Evolutionary conservation across 2,888 invertebrate species (phyloP).

Genomic region (Sepioteuthis lessoniana): DNA sequence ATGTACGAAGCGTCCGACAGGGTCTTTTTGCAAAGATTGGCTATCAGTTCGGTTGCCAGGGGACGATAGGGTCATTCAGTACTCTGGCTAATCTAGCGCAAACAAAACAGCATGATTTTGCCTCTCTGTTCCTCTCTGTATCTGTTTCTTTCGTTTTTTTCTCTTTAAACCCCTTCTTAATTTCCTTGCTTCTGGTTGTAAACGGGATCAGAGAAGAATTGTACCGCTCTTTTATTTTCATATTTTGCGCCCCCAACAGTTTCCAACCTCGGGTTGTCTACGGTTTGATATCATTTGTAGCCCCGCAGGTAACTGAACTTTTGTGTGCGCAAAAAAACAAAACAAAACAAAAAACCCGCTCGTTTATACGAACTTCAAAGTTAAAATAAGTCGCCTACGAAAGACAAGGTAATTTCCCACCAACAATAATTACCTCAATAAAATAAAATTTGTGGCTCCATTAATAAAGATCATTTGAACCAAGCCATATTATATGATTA

Average conservation of each 20-base stretch:
- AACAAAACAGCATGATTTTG: neutral
- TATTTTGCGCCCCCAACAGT: neutral
- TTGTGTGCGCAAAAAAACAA: neutral
- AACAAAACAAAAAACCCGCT: too few species aligned
- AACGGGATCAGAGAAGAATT: neutral
- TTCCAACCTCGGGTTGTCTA: neutral
- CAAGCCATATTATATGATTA: neutral
- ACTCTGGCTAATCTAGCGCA: neutral
- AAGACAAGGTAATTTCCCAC: neutral
- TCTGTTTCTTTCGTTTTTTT: neutral
- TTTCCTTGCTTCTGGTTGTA: neutral
- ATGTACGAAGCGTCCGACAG: neutral
- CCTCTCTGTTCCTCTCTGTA: too few species aligned
- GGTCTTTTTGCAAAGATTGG: neutral
- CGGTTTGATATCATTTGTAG: neutral
- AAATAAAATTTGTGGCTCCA: neutral
- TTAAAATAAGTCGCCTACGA: neutral
- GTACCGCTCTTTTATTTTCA: conserved; percentile 3
- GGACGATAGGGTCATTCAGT: neutral
- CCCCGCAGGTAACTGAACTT: neutral
- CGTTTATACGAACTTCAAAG: neutral
- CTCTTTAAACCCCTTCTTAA: neutral
- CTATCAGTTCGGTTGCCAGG: neutral
- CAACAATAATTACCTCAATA: neutral
- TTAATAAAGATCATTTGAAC: neutral